Percentiles rank a stretch among this genome's conserved stretches.
Conservation (phyloP, 2,797 vertebrate species). For the Nyctibius grandis region DNA sequence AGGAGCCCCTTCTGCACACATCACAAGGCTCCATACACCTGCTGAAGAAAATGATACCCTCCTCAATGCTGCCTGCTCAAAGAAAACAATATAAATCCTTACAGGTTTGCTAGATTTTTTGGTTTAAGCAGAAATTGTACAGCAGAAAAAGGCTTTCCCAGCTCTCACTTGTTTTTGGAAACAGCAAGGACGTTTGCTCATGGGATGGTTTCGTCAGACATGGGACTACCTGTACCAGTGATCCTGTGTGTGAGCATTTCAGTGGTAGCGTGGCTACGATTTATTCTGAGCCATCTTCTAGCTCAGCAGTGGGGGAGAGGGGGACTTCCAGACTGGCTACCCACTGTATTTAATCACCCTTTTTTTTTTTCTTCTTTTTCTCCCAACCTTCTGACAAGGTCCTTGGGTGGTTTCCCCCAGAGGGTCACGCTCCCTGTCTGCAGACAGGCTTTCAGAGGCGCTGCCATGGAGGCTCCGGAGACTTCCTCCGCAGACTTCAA, state of each 20-base stretch:
- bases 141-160: neutral
- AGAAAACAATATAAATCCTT: neutral
- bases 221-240: neutral
- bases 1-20: neutral
- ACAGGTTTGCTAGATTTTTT: neutral
- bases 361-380: neutral
- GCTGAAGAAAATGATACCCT: neutral
- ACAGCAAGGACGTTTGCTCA: neutral
- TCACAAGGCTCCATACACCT: neutral
- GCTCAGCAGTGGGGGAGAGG: neutral
- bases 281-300: neutral
- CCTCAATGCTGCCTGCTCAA: neutral
- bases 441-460: neutral
- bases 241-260: neutral
- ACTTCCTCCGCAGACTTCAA: neutral
- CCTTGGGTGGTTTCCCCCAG: neutral
- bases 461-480: neutral
- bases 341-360: neutral
- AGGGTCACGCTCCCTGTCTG: neutral
- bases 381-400: neutral
- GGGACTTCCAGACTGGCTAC: neutral
- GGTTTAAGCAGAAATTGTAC: neutral
- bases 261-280: accelerated
- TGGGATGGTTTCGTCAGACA: neutral
- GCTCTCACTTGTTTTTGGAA: neutral